phyloP scores from a whole-genome alignment of 2,113 vertebrate species.

The Empidonax alnorum region DNA sequence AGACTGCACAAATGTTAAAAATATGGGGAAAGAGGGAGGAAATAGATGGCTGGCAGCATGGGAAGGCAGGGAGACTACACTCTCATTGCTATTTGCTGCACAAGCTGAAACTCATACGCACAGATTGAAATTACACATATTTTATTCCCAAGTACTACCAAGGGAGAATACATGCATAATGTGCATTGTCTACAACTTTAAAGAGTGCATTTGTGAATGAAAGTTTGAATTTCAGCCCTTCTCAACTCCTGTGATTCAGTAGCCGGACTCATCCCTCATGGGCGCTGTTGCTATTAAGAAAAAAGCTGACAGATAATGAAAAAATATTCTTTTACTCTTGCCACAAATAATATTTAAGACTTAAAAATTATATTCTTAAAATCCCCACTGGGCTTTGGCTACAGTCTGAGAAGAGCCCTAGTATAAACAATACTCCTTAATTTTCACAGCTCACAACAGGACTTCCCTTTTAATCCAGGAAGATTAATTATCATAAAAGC shows the following conservation, averaged over 20 bases:
- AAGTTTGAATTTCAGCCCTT: not conserved
- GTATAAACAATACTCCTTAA: not conserved
- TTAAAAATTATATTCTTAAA: not conserved
- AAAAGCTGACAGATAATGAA: not conserved
- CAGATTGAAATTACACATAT: not conserved
- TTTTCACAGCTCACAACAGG: not conserved
- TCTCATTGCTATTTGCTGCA: not conserved
- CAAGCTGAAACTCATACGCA: not conserved
- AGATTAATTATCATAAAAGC: not conserved
- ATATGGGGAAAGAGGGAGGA: not conserved
- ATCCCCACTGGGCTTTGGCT: not conserved
- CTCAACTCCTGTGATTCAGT: not conserved
- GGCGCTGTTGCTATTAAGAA: accelerated
- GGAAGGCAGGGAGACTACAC: not conserved
- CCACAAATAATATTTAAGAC: not conserved
- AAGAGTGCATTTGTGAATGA: not conserved
- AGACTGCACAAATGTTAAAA: not conserved
- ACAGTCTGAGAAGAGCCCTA: not conserved
- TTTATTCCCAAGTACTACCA: not conserved
- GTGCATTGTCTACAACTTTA: not conserved
- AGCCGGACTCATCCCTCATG: not conserved
- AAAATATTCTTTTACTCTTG: not conserved
- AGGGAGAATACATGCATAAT: not conserved
- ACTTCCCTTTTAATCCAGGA: not conserved
- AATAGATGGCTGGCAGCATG: not conserved